These are phyloP conservation scores for Serrognathus titanus DNA, from an alignment of 2,888 invertebrate species.

Conservation along the genomic window DNA sequence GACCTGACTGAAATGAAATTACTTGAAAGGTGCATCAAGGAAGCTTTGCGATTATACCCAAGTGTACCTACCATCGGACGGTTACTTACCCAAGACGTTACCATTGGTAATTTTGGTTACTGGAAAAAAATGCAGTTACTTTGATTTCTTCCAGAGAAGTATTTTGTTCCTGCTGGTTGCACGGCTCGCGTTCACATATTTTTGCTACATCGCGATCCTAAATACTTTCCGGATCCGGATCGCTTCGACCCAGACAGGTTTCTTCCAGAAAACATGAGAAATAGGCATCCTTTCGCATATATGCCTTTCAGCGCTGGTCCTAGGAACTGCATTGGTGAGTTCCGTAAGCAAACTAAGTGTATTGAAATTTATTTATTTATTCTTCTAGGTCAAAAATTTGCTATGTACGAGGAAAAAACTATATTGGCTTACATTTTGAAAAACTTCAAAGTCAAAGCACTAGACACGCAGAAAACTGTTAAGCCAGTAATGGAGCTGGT, in stretches of 20 bases:
- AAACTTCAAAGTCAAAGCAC: neutral
- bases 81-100: constrained; percentile 21
- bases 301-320: no score
- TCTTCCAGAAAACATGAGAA: no score
- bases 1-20: constrained; percentile 16
- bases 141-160: no score
- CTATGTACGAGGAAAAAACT: neutral
- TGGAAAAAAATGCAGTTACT: no score
- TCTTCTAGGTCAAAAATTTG: neutral
- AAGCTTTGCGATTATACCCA: constrained; percentile 28
- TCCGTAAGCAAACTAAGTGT: no score
- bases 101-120: constrained; percentile 6
- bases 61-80: constrained; percentile 26
- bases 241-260: no score
- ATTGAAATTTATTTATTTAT: neutral
- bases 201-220: no score
- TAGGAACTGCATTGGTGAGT: no score
- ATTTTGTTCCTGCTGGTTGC: no score
- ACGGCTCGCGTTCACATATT: no score
- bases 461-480: neutral
- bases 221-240: no score
- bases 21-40: constrained; percentile 26
- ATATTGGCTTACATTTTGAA: neutral
- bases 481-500: neutral
- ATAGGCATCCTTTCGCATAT: no score